Evolutionary conservation across 2,888 invertebrate species (phyloP).

Genomic region (Tillus elongatus): DNA sequence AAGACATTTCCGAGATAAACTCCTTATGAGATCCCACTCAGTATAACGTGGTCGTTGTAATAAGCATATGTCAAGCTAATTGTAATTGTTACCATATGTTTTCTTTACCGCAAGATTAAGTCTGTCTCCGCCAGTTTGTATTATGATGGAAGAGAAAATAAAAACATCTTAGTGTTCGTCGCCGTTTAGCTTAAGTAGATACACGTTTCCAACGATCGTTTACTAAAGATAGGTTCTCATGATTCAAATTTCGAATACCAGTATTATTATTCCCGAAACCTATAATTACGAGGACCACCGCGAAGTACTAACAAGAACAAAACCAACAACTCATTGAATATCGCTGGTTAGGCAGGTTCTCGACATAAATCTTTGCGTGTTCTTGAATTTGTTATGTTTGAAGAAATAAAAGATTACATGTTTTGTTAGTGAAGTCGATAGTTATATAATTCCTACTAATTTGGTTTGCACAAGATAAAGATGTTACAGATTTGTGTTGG

Average conservation of each 20-base stretch:
- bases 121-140: no score
- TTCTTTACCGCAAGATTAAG: no score
- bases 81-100: background rate
- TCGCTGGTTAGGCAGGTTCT: slow-evolving; percentile 9
- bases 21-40: no score
- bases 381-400: slow-evolving; percentile 20
- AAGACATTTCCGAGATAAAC: no score
- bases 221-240: slow-evolving; percentile 14
- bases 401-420: slow-evolving; percentile 15
- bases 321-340: slow-evolving; percentile 27
- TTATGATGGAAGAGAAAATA: no score
- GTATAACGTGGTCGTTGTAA: background rate
- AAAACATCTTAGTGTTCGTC: no score
- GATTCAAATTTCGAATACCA: slow-evolving; percentile 17
- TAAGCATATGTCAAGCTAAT: slow-evolving; percentile 3
- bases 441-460: no score
- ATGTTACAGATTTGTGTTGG: no score
- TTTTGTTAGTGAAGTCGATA: no score
- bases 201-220: no score
- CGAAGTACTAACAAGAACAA: slow-evolving; percentile 33
- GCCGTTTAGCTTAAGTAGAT: no score
- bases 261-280: slow-evolving; percentile 40
- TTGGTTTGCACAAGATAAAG: no score
- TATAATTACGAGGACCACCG: slow-evolving; percentile 40
- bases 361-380: slow-evolving; percentile 25